Percentiles rank a stretch among this genome's conserved stretches.
Conservation (phyloP, 1,140 invertebrate genomes). For the Drosophila kohkoa region DNA sequence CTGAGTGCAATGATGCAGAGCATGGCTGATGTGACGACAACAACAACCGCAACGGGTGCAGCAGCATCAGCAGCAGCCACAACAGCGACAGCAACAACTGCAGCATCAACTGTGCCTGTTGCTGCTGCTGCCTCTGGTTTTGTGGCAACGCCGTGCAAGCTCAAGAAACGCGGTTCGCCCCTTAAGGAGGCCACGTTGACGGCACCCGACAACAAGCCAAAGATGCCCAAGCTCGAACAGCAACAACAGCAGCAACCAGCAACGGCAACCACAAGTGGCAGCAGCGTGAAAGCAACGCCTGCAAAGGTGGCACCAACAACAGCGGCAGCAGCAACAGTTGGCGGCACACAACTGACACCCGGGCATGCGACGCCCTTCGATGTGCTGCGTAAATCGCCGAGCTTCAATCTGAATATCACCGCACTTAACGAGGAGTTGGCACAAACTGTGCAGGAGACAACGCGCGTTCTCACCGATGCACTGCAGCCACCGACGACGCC, state of each 20-base stretch:
- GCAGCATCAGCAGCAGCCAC: constrained; percentile 10
- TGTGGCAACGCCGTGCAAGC: constrained; percentile 27
- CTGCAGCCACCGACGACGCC: constrained; percentile 62
- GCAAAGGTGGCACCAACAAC: constrained; percentile 3
- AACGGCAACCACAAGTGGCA: constrained; percentile 19
- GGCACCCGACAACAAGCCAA: constrained; percentile 55
- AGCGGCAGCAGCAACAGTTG: not conserved
- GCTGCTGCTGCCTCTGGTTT: not conserved
- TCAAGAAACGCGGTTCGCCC: constrained; percentile 79
- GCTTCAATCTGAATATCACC: constrained; percentile 80
- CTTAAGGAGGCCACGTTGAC: constrained; percentile 66
- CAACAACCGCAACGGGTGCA: not conserved
- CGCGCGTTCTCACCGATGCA: constrained; percentile 72
- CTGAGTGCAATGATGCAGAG: constrained; percentile 45
- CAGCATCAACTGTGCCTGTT: not conserved
- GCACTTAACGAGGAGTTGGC: constrained; percentile 79
- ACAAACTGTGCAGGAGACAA: constrained; percentile 80
- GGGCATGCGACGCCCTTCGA: constrained; percentile 68
- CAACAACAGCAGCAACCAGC: constrained; percentile 39
- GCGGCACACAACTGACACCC: constrained; percentile 15
- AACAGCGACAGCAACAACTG: not conserved
- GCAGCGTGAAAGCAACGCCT: constrained; percentile 18
- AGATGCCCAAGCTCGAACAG: constrained; percentile 48
- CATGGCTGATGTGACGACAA: not conserved
- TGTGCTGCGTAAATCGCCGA: constrained; percentile 80